A percentile compares a stretch with the other conserved stretches of the same genome.
Conservation (phyloP, 2,888 invertebrate genomes). For the Sepiola atlantica region DNA sequence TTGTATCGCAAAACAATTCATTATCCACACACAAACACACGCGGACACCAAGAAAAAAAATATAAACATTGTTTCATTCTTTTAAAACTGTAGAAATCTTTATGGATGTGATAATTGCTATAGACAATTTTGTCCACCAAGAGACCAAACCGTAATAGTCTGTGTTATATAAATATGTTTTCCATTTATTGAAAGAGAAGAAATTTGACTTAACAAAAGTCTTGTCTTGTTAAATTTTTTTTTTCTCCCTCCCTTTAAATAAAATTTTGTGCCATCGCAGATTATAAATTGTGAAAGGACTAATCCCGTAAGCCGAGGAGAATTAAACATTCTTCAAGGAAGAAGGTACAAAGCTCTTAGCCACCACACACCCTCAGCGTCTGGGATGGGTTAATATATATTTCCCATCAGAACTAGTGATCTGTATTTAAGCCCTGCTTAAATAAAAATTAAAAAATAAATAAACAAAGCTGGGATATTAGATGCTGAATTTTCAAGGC, state of each 20-base stretch:
- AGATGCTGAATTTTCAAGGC: conserved; percentile 2
- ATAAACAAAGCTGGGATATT: background rate
- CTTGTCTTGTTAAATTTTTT: background rate
- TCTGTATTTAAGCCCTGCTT: background rate
- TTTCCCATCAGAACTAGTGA: background rate
- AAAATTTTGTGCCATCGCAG: background rate
- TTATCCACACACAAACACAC: background rate
- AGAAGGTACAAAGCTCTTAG: background rate
- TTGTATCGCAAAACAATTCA: background rate
- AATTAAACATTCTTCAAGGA: background rate
- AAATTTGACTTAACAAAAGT: background rate
- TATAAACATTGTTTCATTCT: background rate
- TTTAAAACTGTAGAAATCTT: background rate
- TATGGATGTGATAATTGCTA: background rate
- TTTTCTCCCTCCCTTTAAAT: background rate
- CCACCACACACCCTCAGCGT: background rate
- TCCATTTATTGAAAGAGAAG: background rate
- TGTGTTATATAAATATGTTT: background rate
- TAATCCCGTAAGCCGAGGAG: background rate
- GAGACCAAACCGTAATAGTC: background rate
- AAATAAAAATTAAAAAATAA: background rate
- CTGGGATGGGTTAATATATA: background rate
- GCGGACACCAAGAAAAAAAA: background rate
- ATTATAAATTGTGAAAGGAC: background rate
- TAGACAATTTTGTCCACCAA: background rate